A percentile compares a stretch with the other conserved stretches of the same genome.
Evolutionary conservation across 2,888 invertebrate genomes (phyloP).

Genomic region (Agelastica alni): DNA sequence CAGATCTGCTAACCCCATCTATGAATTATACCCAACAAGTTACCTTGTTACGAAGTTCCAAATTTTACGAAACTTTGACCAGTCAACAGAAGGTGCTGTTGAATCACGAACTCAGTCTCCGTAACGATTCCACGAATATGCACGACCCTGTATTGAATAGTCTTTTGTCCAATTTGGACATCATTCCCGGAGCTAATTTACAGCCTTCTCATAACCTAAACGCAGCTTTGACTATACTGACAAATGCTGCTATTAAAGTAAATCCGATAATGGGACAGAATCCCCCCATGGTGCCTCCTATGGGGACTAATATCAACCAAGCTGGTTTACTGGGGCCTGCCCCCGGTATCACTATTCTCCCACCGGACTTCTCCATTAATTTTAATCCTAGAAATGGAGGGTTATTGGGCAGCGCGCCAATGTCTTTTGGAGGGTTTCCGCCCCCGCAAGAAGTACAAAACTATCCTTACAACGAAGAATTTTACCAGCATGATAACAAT

Average conservation of each 20-base stretch:
- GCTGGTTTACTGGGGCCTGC: slow-evolving; percentile 61
- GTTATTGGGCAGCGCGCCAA: slow-evolving; percentile 46
- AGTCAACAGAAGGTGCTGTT: slow-evolving; percentile 74
- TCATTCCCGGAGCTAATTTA: slow-evolving; percentile 45
- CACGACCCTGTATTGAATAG: slow-evolving; percentile 65
- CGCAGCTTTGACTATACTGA: slow-evolving; percentile 55
- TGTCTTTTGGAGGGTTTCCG: slow-evolving; percentile 35
- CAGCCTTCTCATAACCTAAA: slow-evolving; percentile 54
- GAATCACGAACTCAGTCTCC: slow-evolving; percentile 68
- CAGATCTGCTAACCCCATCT: slow-evolving; percentile 37
- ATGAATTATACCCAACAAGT: slow-evolving; percentile 64
- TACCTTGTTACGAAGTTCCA: slow-evolving; percentile 68
- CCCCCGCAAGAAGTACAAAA: slow-evolving; percentile 54
- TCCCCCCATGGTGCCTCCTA: slow-evolving; percentile 46
- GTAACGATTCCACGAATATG: slow-evolving; percentile 58
- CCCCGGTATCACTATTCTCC: slow-evolving; percentile 55
- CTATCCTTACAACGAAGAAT: slow-evolving; percentile 59
- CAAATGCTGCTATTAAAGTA: slow-evolving; percentile 52
- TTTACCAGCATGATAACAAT: slow-evolving; percentile 46
- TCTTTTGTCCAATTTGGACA: slow-evolving; percentile 66
- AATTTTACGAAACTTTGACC: slow-evolving; percentile 72
- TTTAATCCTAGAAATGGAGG: slow-evolving; percentile 54
- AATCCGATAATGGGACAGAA: slow-evolving; percentile 58
- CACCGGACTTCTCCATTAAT: slow-evolving; percentile 52
- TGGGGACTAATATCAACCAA: slow-evolving; percentile 54